Evolutionary conservation across 1,140 invertebrate genomes (phyloP).

Genomic region (Drosophila prosaltans): DNA sequence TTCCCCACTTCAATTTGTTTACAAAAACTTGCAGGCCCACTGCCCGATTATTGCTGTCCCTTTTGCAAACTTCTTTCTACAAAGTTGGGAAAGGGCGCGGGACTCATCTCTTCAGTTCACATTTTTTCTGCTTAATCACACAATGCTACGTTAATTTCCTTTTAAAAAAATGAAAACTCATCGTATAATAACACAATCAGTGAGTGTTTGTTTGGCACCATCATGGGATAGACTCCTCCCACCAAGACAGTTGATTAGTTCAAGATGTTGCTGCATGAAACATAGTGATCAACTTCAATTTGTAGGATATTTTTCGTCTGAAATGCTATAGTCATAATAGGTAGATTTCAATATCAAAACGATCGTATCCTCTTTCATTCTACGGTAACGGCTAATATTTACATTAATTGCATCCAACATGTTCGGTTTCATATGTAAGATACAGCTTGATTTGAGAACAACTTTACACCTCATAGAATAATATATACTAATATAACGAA

Average conservation of each 20-base stretch:
- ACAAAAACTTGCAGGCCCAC: slow-evolving; percentile 56
- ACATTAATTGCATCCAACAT: no score
- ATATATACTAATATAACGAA: no score
- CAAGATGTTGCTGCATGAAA: background rate
- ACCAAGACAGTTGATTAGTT: background rate
- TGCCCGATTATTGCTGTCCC: slow-evolving; percentile 50
- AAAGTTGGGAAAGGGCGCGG: background rate
- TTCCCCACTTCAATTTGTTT: slow-evolving; percentile 71
- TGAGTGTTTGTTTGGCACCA: slow-evolving; percentile 25
- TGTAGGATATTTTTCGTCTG: background rate
- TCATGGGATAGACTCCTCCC: background rate
- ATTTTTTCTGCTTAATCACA: slow-evolving; percentile 65
- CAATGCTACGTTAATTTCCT: slow-evolving; percentile 66
- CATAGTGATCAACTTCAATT: background rate
- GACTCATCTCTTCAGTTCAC: slow-evolving; percentile 25
- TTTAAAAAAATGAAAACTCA: slow-evolving; percentile 66
- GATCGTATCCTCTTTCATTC: no score
- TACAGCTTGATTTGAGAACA: no score
- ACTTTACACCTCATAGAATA: no score
- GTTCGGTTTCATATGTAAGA: no score
- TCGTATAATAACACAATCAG: slow-evolving; percentile 72
- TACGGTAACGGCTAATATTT: no score
- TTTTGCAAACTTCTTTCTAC: slow-evolving; percentile 5
- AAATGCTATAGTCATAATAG: no score
- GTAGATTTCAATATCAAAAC: no score